Evolutionary conservation across 2,888 invertebrate species (phyloP).

Genomic region (Brachyopa scutellaris): DNA sequence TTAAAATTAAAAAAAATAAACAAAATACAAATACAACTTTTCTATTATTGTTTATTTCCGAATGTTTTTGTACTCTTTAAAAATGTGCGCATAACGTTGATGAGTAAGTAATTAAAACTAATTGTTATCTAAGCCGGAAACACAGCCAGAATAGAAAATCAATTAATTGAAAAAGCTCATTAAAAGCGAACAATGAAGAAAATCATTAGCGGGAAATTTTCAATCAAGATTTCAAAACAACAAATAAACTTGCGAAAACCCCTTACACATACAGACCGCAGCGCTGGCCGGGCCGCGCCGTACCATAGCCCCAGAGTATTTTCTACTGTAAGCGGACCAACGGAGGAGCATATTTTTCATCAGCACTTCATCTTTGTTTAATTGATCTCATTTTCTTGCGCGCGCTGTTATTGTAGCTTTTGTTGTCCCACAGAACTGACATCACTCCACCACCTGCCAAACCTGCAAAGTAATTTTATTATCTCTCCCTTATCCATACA

Average conservation of each 20-base stretch:
- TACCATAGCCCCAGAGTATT: conserved; percentile 9
- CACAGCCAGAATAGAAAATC: not conserved
- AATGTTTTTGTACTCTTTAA: conserved; percentile 1
- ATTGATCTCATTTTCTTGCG: conserved; percentile 41
- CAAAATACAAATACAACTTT: no score
- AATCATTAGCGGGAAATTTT: conserved; percentile 46
- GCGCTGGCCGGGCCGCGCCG: no score
- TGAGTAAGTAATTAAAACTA: conserved; percentile 8
- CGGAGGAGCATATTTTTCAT: conserved; percentile 45
- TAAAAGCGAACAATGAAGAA: conserved; percentile 34
- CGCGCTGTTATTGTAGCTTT: not conserved
- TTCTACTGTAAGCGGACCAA: conserved; percentile 23
- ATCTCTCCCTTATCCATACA: no score
- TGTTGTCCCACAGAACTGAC: conserved; percentile 12
- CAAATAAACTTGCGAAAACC: conserved; percentile 41
- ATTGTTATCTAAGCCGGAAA: conserved; percentile 1
- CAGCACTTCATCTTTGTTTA: conserved; percentile 56
- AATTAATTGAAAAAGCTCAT: conserved; percentile 14
- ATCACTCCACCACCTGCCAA: not conserved
- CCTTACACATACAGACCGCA: not conserved
- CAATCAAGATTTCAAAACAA: conserved; percentile 43
- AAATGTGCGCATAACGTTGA: conserved; percentile 1
- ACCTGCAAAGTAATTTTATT: conserved; percentile 60
- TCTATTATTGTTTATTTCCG: not conserved
- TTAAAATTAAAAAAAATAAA: no score